A percentile compares a stretch with the other conserved stretches of the same genome.
Evolutionary conservation across 2,888 invertebrate species (phyloP).

Genomic region (Cryptocephalus primarius): DNA sequence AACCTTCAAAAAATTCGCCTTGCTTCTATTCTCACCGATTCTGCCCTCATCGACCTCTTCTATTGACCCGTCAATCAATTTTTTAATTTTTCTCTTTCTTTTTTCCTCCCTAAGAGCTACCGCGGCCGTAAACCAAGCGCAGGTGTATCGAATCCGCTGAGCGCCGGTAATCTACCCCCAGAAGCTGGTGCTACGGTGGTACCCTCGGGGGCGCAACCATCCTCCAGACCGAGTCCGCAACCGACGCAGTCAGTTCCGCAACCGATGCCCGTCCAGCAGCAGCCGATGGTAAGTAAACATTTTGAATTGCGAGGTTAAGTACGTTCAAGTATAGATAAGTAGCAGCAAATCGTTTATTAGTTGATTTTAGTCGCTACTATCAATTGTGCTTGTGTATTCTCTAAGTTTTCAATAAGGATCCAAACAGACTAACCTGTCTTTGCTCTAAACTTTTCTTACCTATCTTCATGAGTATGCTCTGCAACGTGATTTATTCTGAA

Average conservation of each 20-base stretch:
- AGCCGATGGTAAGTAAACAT: slow-evolving; percentile 33
- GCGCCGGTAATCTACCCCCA: slow-evolving; percentile 19
- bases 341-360: no score
- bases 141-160: slow-evolving; percentile 10
- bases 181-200: slow-evolving; percentile 22
- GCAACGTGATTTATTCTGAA: no score
- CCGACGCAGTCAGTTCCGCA: slow-evolving; percentile 26
- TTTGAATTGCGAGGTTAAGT: no score
- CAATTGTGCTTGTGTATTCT: no score
- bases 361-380: no score
- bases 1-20: no score
- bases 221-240: slow-evolving; percentile 35
- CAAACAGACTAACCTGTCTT: no score
- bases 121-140: slow-evolving; percentile 35
- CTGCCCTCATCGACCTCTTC: neutral
- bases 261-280: slow-evolving; percentile 33
- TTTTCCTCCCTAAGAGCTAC: slow-evolving; percentile 28
- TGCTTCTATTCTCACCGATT: no score
- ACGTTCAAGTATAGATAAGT: no score
- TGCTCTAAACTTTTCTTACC: no score
- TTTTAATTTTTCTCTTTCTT: neutral
- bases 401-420: no score
- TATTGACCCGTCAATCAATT: slow-evolving; percentile 1
- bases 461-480: no score
- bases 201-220: slow-evolving; percentile 19